Evolutionary conservation across 2,797 vertebrate genomes (phyloP), one percentile per base, ranked within the genome.

Genomic region (Sebastes minor): DNA sequence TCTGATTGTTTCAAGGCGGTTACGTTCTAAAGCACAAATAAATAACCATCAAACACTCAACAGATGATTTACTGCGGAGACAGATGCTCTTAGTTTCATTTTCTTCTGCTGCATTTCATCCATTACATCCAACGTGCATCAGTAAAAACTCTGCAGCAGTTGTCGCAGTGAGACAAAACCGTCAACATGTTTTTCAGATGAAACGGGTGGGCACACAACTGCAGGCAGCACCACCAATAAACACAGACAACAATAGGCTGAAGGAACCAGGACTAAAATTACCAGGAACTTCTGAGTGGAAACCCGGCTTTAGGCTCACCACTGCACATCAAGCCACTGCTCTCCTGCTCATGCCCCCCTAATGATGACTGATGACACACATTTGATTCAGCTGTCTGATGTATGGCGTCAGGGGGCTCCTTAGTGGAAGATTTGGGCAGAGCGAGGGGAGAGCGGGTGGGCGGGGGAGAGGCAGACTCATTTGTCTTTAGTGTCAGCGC

Each of bases 351-450:
- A 75, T 74, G 71, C 57, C 46, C 62, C 46, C 25, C 78, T 94
- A 93, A 95, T 91, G 89, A 94, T 93, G 92, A 94, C 89, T 67
- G 89, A 94, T 94, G 92, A 89, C 89, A 81, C 78, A 46, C 76
- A 56, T 85, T 92, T 89, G 85, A 93, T 92, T 86, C 87, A 81
- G 88, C 86, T 56, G 74, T 92, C 91, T 90, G 90, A 86, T 61
- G 90, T 66, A 75, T 6, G 11, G 78, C 60, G 84, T 93, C 90
- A 28, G 84, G 88, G 90, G 91, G 83, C 88, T 92, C 83, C 90
- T 93, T 87, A 84, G 88, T 53, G 52, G 86, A 86, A 90, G 85
- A 91, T 90, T 82, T 91, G 89, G 88, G 85, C 84, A 86, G 83
- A 85, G 85, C 28, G 38, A 88, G 53, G 71, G 81, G 74, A 78